Evolutionary conservation across 2,797 vertebrate species (phyloP), one percentile per base, ranked within the genome.

Genomic region (Champsocephalus esox): DNA sequence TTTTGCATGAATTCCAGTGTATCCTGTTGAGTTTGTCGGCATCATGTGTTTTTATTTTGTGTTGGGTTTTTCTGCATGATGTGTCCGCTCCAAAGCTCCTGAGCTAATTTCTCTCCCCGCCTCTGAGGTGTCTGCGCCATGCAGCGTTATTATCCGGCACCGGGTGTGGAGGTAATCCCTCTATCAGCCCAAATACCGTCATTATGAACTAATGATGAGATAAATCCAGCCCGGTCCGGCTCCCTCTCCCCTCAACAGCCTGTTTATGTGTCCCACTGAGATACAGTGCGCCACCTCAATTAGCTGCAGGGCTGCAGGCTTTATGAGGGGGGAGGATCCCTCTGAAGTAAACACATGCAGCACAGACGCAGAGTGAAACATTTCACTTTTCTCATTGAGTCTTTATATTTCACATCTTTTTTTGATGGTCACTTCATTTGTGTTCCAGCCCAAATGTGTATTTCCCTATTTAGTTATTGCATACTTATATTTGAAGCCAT

Each of bases 191-290:
- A 87, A 90, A 90, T 71, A 66, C 78, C 60, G 3, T 85, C 82
- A 86, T 87, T 88, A 87, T 80, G 79, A 88, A 82, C 72, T 79
- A 80, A 86, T 81, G 80, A 80, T 73, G 73, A 83, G 83, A 86
- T 77, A 68, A 87, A 87, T 84, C 80, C 77, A 73, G 80, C 62
- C 58, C 78, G 24, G 75, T 62, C 77, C 66, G 62, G 60, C 73
- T 82, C 79, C 57, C 78, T 55, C 59, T 57, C 62, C 82, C 77
- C 80, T 80, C 58, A 8, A 70, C 75, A 60, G 78, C 70, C 73
- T 80, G 82, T 77, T 80, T 73, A 38, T 64, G 58, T 64, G 61
- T 73, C 68, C 75, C 66, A 57, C 51, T 61, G 77, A 77, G 73
- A 72, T 52, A 17, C 45, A 48, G 51, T 50, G 71, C 28, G 7